Base-by-base conservation (phyloP, 2,797 vertebrate species). In the Cryptoprocta ferox region DNA sequence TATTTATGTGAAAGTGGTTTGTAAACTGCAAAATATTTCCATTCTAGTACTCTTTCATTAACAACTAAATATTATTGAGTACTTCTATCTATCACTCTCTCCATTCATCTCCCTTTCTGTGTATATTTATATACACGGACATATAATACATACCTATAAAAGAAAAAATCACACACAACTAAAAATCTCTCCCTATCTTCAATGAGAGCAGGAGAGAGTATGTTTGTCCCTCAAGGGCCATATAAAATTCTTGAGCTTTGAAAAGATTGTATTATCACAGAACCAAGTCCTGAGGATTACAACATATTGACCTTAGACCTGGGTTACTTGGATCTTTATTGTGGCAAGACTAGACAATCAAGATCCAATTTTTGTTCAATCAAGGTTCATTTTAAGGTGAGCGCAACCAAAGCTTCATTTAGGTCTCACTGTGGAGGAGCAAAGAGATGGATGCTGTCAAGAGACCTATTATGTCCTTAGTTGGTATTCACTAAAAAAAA, bases 1-100 rank as follows among this genome's bases (percentile, higher is more conserved):
- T 65, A 84, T 79, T 84, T 63, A 84, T 79, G n/a, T 89, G 71
- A 84, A 89, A 93, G 42, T 90, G 19, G 24, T 90, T 73, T n/a
- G 5, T 76, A 59, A 56, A 45, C 12, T 65, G 37, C n/a, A 59
- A 73, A 91, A 65, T 56, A 68, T 45, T 45, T 75, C 10, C 21
- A 81, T 50, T 30, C 48, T 45, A n/a, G 16, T 79, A 30, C 2
- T 30, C 16, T 75, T 75, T 30, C 63, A 53, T 37, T 45, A 66
- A 26, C 42, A 16, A 75, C 10, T 71, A 70, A 70, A 35, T 86
- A n/a, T 68, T 65, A 19, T 42, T 53, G 53, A 37, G 35, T 63
- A 26, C 26, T 37, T 92, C 35, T 73, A 16, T 18, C 15, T 26
- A 5, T 82, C 11, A 18, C 15, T 71, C 30, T 88, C 11, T 88